A percentile compares a stretch with the other conserved stretches of the same genome.
Conservation (phyloP, 2,797 vertebrate species). For the Myripristis murdjan region DNA sequence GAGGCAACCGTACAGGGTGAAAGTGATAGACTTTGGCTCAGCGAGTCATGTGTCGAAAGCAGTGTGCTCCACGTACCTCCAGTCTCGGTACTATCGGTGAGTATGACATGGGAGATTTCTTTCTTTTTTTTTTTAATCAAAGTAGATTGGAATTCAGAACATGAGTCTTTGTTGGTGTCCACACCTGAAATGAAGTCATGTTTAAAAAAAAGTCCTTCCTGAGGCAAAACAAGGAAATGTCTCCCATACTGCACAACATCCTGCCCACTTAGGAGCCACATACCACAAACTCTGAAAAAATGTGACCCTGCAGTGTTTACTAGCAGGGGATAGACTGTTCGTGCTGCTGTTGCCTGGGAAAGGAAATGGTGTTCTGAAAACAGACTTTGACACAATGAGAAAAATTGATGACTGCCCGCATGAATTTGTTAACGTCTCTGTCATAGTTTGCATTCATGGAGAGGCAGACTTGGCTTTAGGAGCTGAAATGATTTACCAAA, state of each 20-base stretch:
- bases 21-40: slow-evolving; percentile 99
- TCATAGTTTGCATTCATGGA: slow-evolving; percentile 27
- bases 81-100: slow-evolving; percentile 99
- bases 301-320: slow-evolving; percentile 62
- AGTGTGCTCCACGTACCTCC: slow-evolving; percentile 98
- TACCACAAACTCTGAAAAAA: slow-evolving; percentile 63
- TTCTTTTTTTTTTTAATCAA: slow-evolving; percentile 6
- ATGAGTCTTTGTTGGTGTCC: slow-evolving; percentile 20
- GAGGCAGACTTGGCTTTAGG: slow-evolving; percentile 7
- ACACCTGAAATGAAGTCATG: slow-evolving; percentile 8
- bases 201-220: slow-evolving; percentile 55
- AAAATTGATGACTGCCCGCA: slow-evolving; percentile 19
- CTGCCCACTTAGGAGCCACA: slow-evolving; percentile 71
- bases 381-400: slow-evolving; percentile 42
- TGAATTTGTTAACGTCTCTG: slow-evolving; percentile 16
- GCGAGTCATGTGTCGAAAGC: slow-evolving; percentile 99
- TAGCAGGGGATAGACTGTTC: slow-evolving; percentile 44
- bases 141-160: background rate
- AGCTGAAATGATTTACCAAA: slow-evolving; percentile 11
- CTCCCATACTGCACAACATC: slow-evolving; percentile 75
- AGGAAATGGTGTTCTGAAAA: slow-evolving; percentile 55
- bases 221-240: slow-evolving; percentile 76
- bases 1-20: slow-evolving; percentile 97
- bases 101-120: slow-evolving; percentile 38
- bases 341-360: slow-evolving; percentile 50